Base-by-base conservation (phyloP, 2,797 vertebrate genomes). In the Picus viridis region DNA sequence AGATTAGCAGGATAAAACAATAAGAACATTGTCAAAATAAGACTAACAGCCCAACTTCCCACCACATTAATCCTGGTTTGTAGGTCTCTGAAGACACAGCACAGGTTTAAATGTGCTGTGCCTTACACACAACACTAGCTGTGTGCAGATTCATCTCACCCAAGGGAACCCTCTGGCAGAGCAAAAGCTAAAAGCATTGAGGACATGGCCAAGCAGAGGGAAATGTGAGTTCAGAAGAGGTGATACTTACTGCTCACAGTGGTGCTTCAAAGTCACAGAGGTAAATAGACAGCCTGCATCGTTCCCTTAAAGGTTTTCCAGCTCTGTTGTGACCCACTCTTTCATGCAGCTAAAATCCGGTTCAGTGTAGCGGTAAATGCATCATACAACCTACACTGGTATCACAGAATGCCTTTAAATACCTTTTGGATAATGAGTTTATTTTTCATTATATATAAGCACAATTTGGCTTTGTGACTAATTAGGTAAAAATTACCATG, bases 1-100 rank as follows among this genome's bases (percentile, higher is more conserved):
- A 85, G 81, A 94, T 93, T 90, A 90, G 16, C 19, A 45, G 49
- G 32, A 51, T 83, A 86, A 93, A 92, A 90, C 57, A 94, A 77
- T 73, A 71, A 81, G 12, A 65, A 47, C 41, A 56, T 85, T 94
- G 84, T 90, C 82, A 89, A 92, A 85, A 83, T 24, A 88, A 91
- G 81, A 95, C 75, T 39, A 93, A 79, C 23, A 64, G 2, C 32
- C 32, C 18, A 23, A 11, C 19, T 90, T 86, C 14, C 32, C 68
- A 68, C 64, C 15, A 54, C 47, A 16, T 64, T 86, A 65, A 71
- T 91, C 90, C 14, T 39, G 4, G 84, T 95, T 86, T 82, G 20
- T 32, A 81, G 23, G 68, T 8, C 61, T 94, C 80, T 88, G 83
- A 89, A 75, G 59, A 64, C 30, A 53, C 2, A 76, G 34, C 34